A percentile compares a stretch with the other conserved stretches of the same genome.
These are phyloP conservation scores for Pangasius larnaudii DNA, from an alignment of 2,797 vertebrate species.

Conservation along the genomic window DNA sequence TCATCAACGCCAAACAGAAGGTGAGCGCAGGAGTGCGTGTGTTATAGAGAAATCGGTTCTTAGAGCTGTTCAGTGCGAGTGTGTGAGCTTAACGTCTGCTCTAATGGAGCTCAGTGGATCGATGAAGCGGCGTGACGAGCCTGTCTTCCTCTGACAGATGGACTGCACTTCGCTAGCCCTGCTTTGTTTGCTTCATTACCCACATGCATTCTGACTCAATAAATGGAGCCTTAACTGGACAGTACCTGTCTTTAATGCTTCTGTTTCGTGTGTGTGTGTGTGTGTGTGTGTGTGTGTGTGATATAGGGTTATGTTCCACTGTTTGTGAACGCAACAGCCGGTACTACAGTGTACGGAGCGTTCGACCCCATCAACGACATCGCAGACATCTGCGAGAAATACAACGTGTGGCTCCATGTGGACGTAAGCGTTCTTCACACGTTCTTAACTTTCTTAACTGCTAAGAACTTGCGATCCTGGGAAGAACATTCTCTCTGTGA, in stretches of 20 bases:
- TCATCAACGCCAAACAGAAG: constrained; percentile 94
- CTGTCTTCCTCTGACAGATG: constrained; percentile 32
- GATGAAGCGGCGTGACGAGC: constrained; percentile 4
- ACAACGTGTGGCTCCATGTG: constrained; percentile 97
- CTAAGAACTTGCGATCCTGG: neutral
- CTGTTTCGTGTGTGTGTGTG: neutral
- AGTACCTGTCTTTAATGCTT: neutral
- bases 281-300: neutral
- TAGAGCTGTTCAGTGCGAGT: neutral
- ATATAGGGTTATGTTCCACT: constrained; percentile 88
- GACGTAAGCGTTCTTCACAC: constrained; percentile 82
- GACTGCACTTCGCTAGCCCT: constrained; percentile 10
- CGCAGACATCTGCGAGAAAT: constrained; percentile 96
- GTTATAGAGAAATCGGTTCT: neutral
- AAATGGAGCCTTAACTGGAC: neutral
- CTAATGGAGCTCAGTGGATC: constrained; percentile 32
- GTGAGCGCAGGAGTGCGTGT: constrained; percentile 64
- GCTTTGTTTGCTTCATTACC: constrained; percentile 21
- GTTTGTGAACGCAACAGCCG: constrained; percentile 95
- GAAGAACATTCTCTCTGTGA: neutral
- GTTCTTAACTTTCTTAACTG: neutral
- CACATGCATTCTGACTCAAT: constrained; percentile 17
- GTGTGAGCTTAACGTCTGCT: constrained; percentile 18
- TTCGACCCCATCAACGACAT: constrained; percentile 98
- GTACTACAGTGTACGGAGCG: constrained; percentile 94